Percentiles rank a stretch among this genome's conserved stretches.
phyloP scores from a whole-genome alignment of 2,113 vertebrate genomes.

The Gambusia holbrooki region DNA sequence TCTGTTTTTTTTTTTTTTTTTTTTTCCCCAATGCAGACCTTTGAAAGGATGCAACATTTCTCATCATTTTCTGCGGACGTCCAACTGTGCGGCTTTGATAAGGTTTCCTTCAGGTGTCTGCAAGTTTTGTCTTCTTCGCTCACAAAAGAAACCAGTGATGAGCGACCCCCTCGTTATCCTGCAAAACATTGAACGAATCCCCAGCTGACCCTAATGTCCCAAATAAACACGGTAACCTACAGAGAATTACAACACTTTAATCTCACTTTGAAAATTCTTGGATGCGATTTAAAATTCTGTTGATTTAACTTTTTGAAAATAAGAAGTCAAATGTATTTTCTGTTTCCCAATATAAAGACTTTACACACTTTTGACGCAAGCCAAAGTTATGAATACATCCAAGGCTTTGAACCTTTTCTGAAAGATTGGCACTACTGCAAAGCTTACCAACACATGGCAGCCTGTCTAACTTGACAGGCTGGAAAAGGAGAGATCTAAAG shows the following conservation, averaged over 20 bases:
- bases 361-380: too few relatives aligned
- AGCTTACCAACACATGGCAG: too few relatives aligned
- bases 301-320: background rate
- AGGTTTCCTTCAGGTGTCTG: slow-evolving; percentile 53
- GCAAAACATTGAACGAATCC: background rate
- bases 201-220: slow-evolving; percentile 1
- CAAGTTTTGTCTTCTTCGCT: slow-evolving; percentile 41
- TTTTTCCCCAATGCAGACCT: slow-evolving; percentile 27
- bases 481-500: too few relatives aligned
- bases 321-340: background rate
- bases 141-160: background rate
- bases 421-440: too few relatives aligned
- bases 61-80: slow-evolving; percentile 20
- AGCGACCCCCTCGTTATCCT: background rate
- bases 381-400: too few relatives aligned
- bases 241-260: background rate
- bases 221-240: background rate
- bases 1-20: background rate
- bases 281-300: background rate
- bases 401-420: too few relatives aligned
- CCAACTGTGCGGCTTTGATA: slow-evolving; percentile 50
- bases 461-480: too few relatives aligned
- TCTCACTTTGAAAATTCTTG: background rate
- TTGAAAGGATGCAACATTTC: slow-evolving; percentile 32
- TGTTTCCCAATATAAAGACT: background rate